A percentile compares a stretch with the other conserved stretches of the same genome.
Evolutionary conservation across 2,797 vertebrate species (phyloP).

Genomic region (Nasua narica): DNA sequence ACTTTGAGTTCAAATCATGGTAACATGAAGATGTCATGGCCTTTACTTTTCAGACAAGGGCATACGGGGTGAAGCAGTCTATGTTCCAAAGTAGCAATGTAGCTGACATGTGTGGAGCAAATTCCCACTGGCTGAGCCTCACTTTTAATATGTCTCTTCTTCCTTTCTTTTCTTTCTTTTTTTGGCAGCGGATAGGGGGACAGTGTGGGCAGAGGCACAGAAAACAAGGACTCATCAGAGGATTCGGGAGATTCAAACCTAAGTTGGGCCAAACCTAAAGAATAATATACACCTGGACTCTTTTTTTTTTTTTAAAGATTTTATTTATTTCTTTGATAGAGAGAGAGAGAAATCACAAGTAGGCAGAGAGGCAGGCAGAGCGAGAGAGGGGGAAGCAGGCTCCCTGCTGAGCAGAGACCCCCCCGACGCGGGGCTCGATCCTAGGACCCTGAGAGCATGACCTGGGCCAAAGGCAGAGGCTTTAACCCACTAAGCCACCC

Average conservation of each 20-base stretch:
- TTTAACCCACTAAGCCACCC: too few relatives aligned
- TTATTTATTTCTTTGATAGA: too few relatives aligned
- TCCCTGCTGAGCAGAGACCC: too few relatives aligned
- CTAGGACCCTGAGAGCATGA: too few relatives aligned
- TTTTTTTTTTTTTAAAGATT: too few relatives aligned
- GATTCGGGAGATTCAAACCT: not conserved
- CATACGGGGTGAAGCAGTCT: not conserved
- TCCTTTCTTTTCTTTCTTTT: not conserved
- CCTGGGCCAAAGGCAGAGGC: too few relatives aligned
- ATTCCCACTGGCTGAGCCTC: not conserved
- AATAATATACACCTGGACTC: not conserved
- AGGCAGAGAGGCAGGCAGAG: too few relatives aligned
- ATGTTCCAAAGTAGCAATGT: not conserved
- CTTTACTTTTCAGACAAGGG: not conserved
- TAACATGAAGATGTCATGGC: not conserved
- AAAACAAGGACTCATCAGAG: not conserved
- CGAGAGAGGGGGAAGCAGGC: too few relatives aligned
- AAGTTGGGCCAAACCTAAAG: not conserved
- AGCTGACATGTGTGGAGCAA: not conserved
- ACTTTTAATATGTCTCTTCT: not conserved
- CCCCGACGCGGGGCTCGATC: too few relatives aligned
- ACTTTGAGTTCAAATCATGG: not conserved
- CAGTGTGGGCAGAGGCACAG: not conserved
- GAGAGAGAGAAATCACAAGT: too few relatives aligned
- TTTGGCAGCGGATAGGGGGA: not conserved